phyloP scores from a whole-genome alignment of 2,797 vertebrate genomes.

The Falco cherrug region DNA sequence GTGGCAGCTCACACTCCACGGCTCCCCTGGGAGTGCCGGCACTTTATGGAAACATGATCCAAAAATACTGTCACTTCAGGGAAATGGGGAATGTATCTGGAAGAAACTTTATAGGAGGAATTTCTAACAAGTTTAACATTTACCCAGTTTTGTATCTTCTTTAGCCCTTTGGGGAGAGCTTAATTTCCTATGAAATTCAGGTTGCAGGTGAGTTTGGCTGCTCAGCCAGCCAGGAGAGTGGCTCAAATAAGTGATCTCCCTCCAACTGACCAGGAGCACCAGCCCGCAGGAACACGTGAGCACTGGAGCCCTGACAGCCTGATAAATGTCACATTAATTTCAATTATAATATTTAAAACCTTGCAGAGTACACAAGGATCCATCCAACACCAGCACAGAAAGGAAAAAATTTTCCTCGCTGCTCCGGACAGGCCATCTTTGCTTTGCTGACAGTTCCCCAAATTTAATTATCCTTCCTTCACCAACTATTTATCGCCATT shows the following conservation, averaged over 20 bases:
- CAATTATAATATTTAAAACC: background rate
- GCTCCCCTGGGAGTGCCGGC: background rate
- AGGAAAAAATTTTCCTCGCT: background rate
- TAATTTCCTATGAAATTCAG: background rate
- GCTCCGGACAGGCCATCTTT: background rate
- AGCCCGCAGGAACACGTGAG: background rate
- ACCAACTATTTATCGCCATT: background rate
- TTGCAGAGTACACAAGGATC: background rate
- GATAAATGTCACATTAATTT: background rate
- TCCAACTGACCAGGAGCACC: background rate
- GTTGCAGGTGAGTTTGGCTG: slow-evolving; percentile 45
- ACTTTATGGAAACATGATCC: background rate
- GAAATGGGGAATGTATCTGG: background rate
- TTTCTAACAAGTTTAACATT: background rate
- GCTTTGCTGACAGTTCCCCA: background rate
- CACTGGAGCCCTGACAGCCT: no score
- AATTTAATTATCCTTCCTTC: background rate
- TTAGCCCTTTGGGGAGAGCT: background rate
- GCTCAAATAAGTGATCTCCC: background rate
- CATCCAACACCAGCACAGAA: no score
- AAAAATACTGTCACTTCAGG: background rate
- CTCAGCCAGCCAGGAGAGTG: background rate
- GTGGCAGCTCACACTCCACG: background rate
- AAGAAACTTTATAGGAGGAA: background rate
- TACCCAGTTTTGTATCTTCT: background rate